phyloP scores from a whole-genome alignment of 2,113 vertebrate species.

The Climacteris rufus region DNA sequence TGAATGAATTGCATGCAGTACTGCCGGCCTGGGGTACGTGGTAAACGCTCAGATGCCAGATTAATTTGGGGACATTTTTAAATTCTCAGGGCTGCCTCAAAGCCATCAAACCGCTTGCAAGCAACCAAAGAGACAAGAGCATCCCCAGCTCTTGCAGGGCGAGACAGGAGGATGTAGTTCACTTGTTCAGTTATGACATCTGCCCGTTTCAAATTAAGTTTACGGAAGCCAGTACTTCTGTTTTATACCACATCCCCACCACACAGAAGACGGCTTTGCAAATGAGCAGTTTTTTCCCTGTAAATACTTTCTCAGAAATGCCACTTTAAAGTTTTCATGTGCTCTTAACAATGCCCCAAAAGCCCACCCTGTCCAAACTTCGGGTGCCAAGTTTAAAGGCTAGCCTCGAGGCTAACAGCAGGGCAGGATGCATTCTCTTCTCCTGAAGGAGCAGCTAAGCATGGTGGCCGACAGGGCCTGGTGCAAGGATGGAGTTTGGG shows the following conservation, averaged over 20 bases:
- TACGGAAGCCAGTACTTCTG: neutral
- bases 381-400: neutral
- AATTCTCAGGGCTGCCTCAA: neutral
- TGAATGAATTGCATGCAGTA: neutral
- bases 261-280: neutral
- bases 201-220: neutral
- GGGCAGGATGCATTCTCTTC: neutral
- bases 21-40: neutral
- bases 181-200: neutral
- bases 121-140: neutral
- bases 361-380: neutral
- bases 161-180: neutral
- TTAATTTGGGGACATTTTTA: neutral
- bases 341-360: neutral
- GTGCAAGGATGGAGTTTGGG: neutral
- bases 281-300: neutral
- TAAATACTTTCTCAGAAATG: neutral
- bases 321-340: neutral
- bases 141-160: neutral
- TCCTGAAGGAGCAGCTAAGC: neutral
- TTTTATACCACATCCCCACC: neutral
- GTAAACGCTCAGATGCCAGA: neutral
- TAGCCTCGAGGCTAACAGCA: rapidly evolving
- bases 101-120: neutral
- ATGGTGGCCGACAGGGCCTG: neutral